phyloP scores from a whole-genome alignment of 2,797 vertebrate species.

The Gobio occitaniae region DNA sequence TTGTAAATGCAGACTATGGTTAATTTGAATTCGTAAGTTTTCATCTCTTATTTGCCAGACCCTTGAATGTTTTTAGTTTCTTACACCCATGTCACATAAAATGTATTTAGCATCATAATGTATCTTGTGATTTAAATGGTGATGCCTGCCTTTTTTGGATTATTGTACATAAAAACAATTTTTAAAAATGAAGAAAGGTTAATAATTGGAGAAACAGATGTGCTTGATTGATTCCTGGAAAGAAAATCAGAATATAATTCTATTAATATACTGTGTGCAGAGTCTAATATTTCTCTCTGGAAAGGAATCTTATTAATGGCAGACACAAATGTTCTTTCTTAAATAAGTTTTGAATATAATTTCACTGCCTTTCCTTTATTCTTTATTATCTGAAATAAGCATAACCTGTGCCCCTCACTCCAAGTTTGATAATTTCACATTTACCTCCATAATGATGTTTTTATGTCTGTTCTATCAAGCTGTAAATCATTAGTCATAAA shows the following conservation, averaged over 20 bases:
- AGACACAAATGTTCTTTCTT: not conserved
- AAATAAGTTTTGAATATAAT: not conserved
- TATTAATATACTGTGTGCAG: too few relatives aligned
- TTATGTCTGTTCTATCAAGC: not conserved
- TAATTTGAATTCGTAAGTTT: not conserved
- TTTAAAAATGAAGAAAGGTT: not conserved
- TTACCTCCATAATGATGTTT: not conserved
- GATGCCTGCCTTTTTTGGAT: not conserved
- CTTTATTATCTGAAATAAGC: slow-evolving; percentile 7
- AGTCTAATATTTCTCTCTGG: not conserved
- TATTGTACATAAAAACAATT: not conserved
- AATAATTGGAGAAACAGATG: not conserved
- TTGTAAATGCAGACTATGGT: not conserved
- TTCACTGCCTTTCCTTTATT: not conserved
- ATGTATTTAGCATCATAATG: not conserved
- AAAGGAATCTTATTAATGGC: not conserved
- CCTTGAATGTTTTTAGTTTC: not conserved
- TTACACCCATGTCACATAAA: not conserved
- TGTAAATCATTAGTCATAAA: not conserved
- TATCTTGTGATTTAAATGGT: not conserved
- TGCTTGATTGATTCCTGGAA: not conserved
- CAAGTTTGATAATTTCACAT: not conserved
- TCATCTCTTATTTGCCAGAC: not conserved
- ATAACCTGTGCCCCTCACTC: not conserved
- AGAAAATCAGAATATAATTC: not conserved